These are phyloP conservation scores for Drosophila littoralis DNA, from an alignment of 1,140 invertebrate species.

Conservation along the genomic window DNA sequence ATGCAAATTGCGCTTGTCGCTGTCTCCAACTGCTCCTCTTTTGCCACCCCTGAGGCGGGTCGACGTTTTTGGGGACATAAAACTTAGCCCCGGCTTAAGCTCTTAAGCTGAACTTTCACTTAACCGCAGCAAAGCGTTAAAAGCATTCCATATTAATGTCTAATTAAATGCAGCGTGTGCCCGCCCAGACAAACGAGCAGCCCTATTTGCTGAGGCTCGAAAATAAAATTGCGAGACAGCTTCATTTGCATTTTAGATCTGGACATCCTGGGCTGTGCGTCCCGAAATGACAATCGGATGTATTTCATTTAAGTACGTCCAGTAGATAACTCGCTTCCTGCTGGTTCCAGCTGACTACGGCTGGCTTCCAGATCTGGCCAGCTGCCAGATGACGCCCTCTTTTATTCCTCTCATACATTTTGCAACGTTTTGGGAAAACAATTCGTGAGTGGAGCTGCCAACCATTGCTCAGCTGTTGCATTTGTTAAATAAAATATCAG, in stretches of 20 bases:
- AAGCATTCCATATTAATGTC: conserved; percentile 64
- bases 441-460: conserved; percentile 45
- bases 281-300: conserved; percentile 74
- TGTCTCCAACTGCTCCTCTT: neutral
- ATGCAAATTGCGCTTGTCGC: conserved; percentile 65
- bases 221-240: conserved; percentile 49
- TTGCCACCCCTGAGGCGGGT: neutral
- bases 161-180: conserved; percentile 72
- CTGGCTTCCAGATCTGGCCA: neutral
- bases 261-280: conserved; percentile 49
- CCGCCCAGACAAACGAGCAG: neutral
- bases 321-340: conserved; percentile 39
- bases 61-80: conserved; percentile 44
- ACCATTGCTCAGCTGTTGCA: conserved; percentile 72
- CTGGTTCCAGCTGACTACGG: neutral
- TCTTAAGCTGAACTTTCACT: conserved; percentile 75
- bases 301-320: conserved; percentile 61
- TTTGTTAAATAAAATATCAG: conserved; percentile 78
- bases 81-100: conserved; percentile 69
- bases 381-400: conserved; percentile 8
- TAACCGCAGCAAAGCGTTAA: conserved; percentile 64
- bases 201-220: conserved; percentile 31
- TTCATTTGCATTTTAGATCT: conserved; percentile 78
- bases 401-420: conserved; percentile 53
- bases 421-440: conserved; percentile 66